Percentiles rank a stretch among this genome's conserved stretches.
Evolutionary conservation across 2,113 vertebrate genomes (phyloP).

Genomic region (Donacobius atricapilla): DNA sequence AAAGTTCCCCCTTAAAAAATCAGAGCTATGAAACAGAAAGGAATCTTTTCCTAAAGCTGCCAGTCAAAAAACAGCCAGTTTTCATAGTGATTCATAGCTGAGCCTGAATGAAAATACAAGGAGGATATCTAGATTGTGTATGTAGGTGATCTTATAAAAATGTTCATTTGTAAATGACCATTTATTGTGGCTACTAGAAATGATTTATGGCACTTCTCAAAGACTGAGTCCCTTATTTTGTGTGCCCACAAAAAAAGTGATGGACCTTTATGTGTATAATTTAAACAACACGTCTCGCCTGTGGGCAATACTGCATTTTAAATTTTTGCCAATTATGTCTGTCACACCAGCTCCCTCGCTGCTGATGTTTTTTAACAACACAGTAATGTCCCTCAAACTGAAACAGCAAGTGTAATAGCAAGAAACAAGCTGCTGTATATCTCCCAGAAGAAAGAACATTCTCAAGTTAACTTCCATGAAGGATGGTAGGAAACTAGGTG

Average conservation of each 20-base stretch:
- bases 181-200: background rate
- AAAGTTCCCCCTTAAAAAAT: fast-evolving
- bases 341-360: background rate
- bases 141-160: background rate
- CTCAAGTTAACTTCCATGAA: background rate
- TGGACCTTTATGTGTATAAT: background rate
- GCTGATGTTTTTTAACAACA: background rate
- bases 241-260: too few species aligned
- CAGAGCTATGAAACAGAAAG: background rate
- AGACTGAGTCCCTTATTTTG: background rate
- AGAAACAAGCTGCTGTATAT: background rate
- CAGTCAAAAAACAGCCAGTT: background rate
- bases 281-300: fast-evolving
- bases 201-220: background rate
- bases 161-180: background rate
- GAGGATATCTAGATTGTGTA: background rate
- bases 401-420: background rate
- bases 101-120: background rate
- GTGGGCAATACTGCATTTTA: background rate
- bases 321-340: background rate
- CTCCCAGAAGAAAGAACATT: background rate
- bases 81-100: background rate
- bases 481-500: background rate
- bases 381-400: background rate
- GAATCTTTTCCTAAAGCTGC: background rate